These are phyloP conservation scores for Neopipo cinnamomea DNA, from an alignment of 2,113 vertebrate genomes.

Conservation along the genomic window DNA sequence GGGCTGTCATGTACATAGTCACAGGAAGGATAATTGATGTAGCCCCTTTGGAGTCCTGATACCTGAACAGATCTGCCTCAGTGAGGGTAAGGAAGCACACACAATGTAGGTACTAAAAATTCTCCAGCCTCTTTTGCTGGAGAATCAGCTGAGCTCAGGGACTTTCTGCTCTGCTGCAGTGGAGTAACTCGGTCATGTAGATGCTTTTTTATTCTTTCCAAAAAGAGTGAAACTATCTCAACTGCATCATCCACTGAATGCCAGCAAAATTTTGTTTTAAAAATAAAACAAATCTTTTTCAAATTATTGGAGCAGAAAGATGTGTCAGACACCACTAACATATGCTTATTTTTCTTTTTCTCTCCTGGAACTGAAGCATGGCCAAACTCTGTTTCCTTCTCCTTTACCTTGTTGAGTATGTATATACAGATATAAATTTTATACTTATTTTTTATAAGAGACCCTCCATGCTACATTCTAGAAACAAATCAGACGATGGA, in stretches of 20 bases:
- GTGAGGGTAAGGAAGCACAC: neutral
- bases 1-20: neutral
- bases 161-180: neutral
- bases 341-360: constrained; percentile 77
- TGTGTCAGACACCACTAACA: constrained; percentile 77
- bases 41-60: neutral
- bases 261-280: constrained; percentile 68
- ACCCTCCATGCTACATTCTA: constrained; percentile 49
- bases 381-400: constrained; percentile 47
- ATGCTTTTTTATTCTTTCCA: neutral
- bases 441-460: constrained; percentile 53
- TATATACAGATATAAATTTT: constrained; percentile 1
- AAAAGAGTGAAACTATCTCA: neutral
- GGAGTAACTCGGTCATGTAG: neutral
- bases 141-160: neutral
- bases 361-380: constrained; percentile 69
- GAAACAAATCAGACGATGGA: constrained; percentile 48
- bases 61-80: neutral
- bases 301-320: constrained; percentile 75
- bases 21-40: neutral
- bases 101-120: neutral
- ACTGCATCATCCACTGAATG: constrained; percentile 55
- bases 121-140: neutral
- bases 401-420: constrained; percentile 39
- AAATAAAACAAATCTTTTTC: constrained; percentile 72